Evolutionary conservation across 2,888 invertebrate species (phyloP).

Genomic region (Lasius platythorax): DNA sequence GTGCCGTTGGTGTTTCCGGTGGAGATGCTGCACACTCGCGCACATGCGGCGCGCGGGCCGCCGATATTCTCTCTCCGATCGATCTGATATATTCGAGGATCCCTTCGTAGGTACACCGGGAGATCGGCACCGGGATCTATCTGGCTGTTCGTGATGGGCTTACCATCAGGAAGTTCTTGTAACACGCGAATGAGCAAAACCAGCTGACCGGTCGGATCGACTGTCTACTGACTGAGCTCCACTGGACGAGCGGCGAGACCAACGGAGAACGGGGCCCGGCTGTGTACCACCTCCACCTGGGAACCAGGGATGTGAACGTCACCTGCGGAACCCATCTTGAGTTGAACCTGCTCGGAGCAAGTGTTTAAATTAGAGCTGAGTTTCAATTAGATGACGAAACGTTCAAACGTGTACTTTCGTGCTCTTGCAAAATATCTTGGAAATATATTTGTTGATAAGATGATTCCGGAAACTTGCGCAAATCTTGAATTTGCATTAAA

Average conservation of each 20-base stretch:
- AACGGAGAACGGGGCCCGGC: conserved; percentile 81
- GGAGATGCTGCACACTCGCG: conserved; percentile 77
- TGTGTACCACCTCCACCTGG: conserved; percentile 78
- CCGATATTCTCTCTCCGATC: conserved; percentile 56
- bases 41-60: conserved; percentile 82
- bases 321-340: conserved; percentile 21
- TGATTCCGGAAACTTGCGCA: neutral
- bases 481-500: conserved; percentile 13
- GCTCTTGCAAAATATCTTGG: neutral
- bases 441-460: neutral
- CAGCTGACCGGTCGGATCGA: conserved; percentile 83
- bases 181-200: conserved; percentile 70
- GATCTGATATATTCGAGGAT: conserved; percentile 57
- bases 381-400: neutral
- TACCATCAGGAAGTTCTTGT: conserved; percentile 66
- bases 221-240: conserved; percentile 83
- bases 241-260: conserved; percentile 79
- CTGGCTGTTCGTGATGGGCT: conserved; percentile 61
- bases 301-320: conserved; percentile 68
- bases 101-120: conserved; percentile 29
- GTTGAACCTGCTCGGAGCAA: neutral
- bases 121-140: conserved; percentile 58
- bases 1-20: conserved; percentile 68
- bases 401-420: neutral
- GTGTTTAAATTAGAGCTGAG: neutral